Base-by-base conservation (phyloP, 2,113 vertebrate genomes). In the Eudyptes chrysolophus region DNA sequence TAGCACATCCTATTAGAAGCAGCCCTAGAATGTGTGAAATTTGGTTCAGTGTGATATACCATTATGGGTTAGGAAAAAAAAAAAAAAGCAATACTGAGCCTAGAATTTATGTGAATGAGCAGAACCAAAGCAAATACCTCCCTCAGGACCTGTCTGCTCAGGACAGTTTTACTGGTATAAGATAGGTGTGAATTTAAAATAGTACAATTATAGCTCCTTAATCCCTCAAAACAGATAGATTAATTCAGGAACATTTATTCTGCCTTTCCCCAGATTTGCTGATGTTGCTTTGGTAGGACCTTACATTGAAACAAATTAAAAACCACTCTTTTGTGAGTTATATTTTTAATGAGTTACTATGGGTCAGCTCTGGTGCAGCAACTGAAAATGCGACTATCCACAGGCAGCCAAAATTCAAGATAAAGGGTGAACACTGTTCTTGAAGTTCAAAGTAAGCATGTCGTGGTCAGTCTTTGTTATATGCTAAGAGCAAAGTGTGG, bases 251-350 rank as follows among this genome's bases (percentile, higher is more conserved):
- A 36, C 34, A 48, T 30, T 49, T 71, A 44, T 44, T 87, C 61
- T 82, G 25, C 36, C 48, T 78, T 91, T 69, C 30, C 32, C 32
- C 49, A 46, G 24, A 62, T 69, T 54, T 69, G 34, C 29, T 64
- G 26, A 60, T 40, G 48, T 13, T 69, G 22, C 16, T 89, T 85
- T 74, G 51, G 26, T 49, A 89, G 44, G 6, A 6, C 14, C 17
- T 52, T 68, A 44, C 8, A 16, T 1, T 54, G 40, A 82, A 91
- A 78, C 19, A 49, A 55, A 55, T 32, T 21, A 17, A 51, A 10
- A 8, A 9, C 0, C 6, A n/a, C 9, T 62, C 10, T 44, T 88
- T n/a, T 1, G 0, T 8, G 19, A 54, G 18, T 68, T 57, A 7
- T 6, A 60, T 42, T 71, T 87, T 75, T 75, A 71, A 34, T 25